Evolutionary conservation across 2,113 vertebrate genomes (phyloP).

Genomic region (Microtus ochrogaster): DNA sequence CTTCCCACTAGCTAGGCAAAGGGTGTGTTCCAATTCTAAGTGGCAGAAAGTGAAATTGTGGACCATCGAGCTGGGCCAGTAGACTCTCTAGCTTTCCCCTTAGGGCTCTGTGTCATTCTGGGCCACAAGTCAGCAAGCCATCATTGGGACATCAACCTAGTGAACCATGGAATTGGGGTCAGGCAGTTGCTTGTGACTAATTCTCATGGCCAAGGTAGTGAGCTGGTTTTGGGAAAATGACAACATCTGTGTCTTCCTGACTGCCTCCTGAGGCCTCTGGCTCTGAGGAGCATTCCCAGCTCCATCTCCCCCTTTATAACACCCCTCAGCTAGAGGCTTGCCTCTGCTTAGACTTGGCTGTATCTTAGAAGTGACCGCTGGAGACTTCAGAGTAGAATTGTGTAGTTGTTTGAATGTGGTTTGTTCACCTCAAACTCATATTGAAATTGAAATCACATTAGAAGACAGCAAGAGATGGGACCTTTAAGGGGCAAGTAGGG

Average conservation of each 20-base stretch:
- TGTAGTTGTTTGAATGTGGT: neutral
- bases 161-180: slow-evolving; percentile 21
- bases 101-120: neutral
- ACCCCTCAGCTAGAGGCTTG: neutral
- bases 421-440: neutral
- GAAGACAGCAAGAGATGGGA: neutral
- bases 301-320: neutral
- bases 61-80: neutral
- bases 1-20: neutral
- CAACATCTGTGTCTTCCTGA: neutral
- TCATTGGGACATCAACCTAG: neutral
- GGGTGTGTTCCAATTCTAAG: neutral
- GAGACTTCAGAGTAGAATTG: neutral
- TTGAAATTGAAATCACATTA: neutral
- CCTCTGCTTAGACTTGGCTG: neutral
- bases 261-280: neutral
- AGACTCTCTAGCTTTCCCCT: neutral
- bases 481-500: neutral
- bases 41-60: neutral
- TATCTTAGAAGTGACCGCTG: neutral
- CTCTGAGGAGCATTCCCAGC: accelerated
- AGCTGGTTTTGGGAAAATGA: slow-evolving; percentile 32
- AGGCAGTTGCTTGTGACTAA: slow-evolving; percentile 28
- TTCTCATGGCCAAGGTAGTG: neutral
- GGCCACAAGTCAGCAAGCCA: slow-evolving; percentile 46